Evolutionary conservation across 1,140 invertebrate genomes (phyloP), one percentile per base, ranked within the genome.

Genomic region (Ruditapes philippinarum): DNA sequence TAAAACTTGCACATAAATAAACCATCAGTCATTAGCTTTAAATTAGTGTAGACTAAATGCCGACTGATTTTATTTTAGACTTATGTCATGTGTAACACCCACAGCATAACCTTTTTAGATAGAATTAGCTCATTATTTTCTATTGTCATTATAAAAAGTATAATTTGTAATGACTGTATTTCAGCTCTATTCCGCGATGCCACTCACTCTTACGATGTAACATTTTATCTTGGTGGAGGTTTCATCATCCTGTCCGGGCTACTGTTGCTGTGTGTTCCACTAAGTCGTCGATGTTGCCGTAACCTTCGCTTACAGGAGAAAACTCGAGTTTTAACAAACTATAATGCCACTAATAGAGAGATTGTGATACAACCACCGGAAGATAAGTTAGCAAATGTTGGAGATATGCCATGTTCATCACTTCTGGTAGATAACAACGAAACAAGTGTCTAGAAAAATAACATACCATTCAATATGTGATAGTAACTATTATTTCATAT

Each of bases 151-250:
- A n/a, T n/a, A n/a, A n/a, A n/a, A n/a, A n/a, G n/a, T n/a, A n/a
- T n/a, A n/a, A n/a, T n/a, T n/a, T n/a, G n/a, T n/a, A n/a, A 49
- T 49, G 17, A 11, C 17, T 54, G 22, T 62, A 60, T 91, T 89
- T 42, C 89, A 93, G 92, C 91, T 9, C 31, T 81, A 1, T 62
- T 93, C 28, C 88, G 87, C 36, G 92, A 93, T 57, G 70, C 51
- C 5, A 90, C 86, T 19, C 89, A 88, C 12, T 87, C 78, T 28
- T 92, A 92, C 68, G 89, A 93, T 49, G 78, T 91, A 31, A 91
- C 90, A 0, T 93, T 93, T 83, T 87, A 88, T 38, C 84, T 74
- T 40, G 89, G 91, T 28, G 90, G 92, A n/a, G 73, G 86, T 11
- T 92, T 89, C 28, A 90, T 93, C 45, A 65, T 89, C 0, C 36